Evolutionary conservation across 2,888 invertebrate genomes (phyloP).

Genomic region (Colletes collaris): DNA sequence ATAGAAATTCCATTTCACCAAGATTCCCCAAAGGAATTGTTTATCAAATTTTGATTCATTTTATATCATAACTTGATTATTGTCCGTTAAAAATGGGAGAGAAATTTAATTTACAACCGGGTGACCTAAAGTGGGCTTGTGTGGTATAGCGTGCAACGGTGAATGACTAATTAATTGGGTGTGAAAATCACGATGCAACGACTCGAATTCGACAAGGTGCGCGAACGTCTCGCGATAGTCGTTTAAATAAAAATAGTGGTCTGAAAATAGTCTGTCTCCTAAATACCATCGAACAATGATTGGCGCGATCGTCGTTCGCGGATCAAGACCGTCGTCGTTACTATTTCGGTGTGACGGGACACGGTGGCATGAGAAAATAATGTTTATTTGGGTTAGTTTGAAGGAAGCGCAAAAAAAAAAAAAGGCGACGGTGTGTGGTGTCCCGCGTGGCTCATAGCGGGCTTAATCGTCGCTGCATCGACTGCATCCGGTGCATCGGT

Average conservation of each 20-base stretch:
- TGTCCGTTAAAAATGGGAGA: too few relatives aligned
- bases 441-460: not conserved
- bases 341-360: conserved; percentile 51
- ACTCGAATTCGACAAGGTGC: conserved; percentile 8
- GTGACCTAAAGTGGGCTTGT: too few relatives aligned
- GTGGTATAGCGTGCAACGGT: too few relatives aligned
- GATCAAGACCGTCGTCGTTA: conserved; percentile 53
- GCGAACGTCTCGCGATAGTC: conserved; percentile 22
- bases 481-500: conserved; percentile 45
- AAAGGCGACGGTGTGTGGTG: not conserved
- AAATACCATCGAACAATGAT: conserved; percentile 67
- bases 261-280: conserved; percentile 60
- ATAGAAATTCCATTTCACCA: too few relatives aligned
- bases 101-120: too few relatives aligned
- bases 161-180: too few relatives aligned
- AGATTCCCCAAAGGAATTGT: too few relatives aligned
- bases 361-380: conserved; percentile 47
- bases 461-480: conserved; percentile 33
- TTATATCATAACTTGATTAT: too few relatives aligned
- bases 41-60: too few relatives aligned
- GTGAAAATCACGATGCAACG: too few relatives aligned
- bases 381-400: conserved; percentile 55
- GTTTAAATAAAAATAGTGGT: conserved; percentile 46
- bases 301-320: conserved; percentile 60
- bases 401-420: conserved; percentile 26